phyloP scores from a whole-genome alignment of 2,797 vertebrate genomes.

The Petrocephalus sullivani region DNA sequence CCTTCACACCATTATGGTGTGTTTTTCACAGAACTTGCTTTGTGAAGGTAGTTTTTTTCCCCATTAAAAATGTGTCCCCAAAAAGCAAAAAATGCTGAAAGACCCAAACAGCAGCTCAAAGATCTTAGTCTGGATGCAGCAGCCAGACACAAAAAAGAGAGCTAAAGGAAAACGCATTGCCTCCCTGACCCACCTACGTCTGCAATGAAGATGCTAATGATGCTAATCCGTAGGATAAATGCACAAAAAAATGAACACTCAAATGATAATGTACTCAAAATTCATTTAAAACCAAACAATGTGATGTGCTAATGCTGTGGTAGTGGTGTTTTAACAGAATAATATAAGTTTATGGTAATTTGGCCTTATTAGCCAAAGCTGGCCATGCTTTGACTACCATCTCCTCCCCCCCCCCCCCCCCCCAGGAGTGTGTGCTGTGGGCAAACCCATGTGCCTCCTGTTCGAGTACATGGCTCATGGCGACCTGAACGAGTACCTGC shows the following conservation, averaged over 20 bases:
- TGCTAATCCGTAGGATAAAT: not conserved
- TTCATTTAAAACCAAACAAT: not conserved
- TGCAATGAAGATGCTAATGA: not conserved
- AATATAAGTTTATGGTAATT: not conserved
- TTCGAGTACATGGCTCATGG: slow-evolving; percentile 98
- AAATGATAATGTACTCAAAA: not conserved
- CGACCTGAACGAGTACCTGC: slow-evolving; percentile 91
- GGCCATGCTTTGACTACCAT: not conserved
- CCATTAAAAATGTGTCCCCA: not conserved
- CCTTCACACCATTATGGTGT: not conserved
- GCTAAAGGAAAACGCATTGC: not conserved
- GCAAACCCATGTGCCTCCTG: slow-evolving; percentile 95
- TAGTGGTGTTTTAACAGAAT: not conserved
- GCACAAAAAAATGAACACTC: not conserved
- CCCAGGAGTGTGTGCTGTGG: slow-evolving; percentile 92
- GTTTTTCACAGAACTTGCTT: not conserved
- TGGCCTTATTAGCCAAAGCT: not conserved
- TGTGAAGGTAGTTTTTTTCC: not conserved
- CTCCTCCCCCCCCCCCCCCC: not conserved
- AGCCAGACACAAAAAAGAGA: not conserved
- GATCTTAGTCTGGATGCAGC: not conserved
- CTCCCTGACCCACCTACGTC: not conserved
- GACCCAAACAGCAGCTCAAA: not conserved
- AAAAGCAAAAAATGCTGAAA: not conserved
- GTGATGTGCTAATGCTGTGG: not conserved